Evolutionary conservation across 1,140 invertebrate genomes (phyloP), one percentile per base, ranked within the genome.

Genomic region (Drosophila pallidifrons): DNA sequence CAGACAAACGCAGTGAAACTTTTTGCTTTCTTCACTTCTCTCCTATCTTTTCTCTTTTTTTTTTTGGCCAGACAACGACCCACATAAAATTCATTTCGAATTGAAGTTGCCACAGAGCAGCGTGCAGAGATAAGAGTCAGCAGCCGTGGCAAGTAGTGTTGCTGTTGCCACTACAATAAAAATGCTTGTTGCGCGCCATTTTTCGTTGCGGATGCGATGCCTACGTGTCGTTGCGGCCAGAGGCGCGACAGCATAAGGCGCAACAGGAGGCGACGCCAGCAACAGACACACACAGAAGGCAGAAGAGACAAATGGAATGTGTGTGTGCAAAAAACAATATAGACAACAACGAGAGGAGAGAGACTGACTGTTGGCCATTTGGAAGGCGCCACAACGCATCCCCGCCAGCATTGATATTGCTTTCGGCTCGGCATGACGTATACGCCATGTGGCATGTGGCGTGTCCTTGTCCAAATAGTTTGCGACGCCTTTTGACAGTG

Each of bases 191-290:
- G 81, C 85, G 73, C 78, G 25, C 79, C 75, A 61, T 71, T 75
- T 8, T 41, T 41, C 49, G 49, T 65, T 35, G 49, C 35, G 16
- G 25, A 38, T 45, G 60, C 66, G 61, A 49, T 61, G 66, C 61
- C 59, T 38, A 61, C 41, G 4, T 10, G 35, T 38, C 55, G 15
- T 66, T 63, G 38, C 41, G 20, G 38, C 47, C 25, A 51, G 11
- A 38, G 65, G 6, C 5, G 51, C 32, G 43, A 5, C 41, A 41
- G 32, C 61, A 79, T 46, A 65, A 73, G 59, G 82, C 59, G 82
- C 82, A 85, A 85, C 82, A 85, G 78, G 82, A 86, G 82, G 65
- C 69, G 68, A 75, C 64, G 64, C 75, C 70, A 78, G 13, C n/a
- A 43, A 28, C 70, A 65, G 64, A 54, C 54, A 25, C 51, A 41